phyloP scores from a whole-genome alignment of 2,888 invertebrate species.

The Pomacea canaliculata region DNA sequence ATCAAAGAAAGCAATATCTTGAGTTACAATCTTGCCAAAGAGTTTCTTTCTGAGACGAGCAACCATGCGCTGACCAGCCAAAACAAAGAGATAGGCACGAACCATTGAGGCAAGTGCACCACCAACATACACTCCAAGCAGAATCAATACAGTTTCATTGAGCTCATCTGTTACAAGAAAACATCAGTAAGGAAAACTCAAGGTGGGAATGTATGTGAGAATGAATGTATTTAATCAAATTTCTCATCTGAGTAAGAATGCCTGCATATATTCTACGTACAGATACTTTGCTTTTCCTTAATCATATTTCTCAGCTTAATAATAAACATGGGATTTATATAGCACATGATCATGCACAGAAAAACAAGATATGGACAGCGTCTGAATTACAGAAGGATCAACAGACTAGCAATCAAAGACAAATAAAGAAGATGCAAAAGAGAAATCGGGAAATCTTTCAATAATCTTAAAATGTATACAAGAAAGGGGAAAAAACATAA shows the following conservation, averaged over 20 bases:
- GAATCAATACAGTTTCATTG: slow-evolving; percentile 58
- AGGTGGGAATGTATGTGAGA: not conserved
- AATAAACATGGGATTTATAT: too few relatives aligned
- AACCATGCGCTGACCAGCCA: slow-evolving; percentile 66
- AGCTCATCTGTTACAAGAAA: slow-evolving; percentile 49
- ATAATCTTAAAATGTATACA: too few relatives aligned
- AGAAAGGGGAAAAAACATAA: too few relatives aligned
- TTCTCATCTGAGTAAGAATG: not conserved
- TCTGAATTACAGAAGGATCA: too few relatives aligned
- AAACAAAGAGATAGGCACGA: slow-evolving; percentile 63
- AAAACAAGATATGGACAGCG: too few relatives aligned
- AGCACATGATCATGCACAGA: too few relatives aligned
- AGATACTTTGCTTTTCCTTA: too few relatives aligned
- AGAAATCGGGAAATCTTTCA: too few relatives aligned
- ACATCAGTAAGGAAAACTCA: not conserved
- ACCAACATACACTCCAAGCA: slow-evolving; percentile 58
- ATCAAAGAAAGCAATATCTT: slow-evolving; percentile 68
- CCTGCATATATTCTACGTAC: not conserved
- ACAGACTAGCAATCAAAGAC: too few relatives aligned
- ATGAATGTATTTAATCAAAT: not conserved
- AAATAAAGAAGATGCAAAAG: too few relatives aligned
- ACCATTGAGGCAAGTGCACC: slow-evolving; percentile 57
- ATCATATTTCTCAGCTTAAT: too few relatives aligned
- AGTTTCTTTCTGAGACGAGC: slow-evolving; percentile 62
- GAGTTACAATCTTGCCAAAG: slow-evolving; percentile 57